These are phyloP conservation scores for Triplophysa bombifrons DNA, from an alignment of 2,797 vertebrate species.

Conservation along the genomic window DNA sequence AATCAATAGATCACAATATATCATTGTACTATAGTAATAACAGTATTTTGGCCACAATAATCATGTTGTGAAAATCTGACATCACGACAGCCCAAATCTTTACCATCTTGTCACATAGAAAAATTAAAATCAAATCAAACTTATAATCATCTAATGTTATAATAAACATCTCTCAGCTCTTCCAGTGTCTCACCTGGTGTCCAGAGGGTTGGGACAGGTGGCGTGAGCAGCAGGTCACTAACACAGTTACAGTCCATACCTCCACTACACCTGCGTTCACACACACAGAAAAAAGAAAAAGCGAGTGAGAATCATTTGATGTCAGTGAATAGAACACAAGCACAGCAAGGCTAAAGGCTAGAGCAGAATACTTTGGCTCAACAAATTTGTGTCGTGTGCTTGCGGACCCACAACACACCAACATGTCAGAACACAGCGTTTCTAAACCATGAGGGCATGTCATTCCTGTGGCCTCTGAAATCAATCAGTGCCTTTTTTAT, in stretches of 20 bases:
- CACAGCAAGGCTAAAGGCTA: constrained; percentile 21
- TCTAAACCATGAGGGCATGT: constrained; percentile 32
- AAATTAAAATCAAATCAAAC: no score
- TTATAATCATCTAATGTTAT: no score
- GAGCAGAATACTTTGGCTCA: constrained; percentile 29
- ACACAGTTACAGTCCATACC: constrained; percentile 95
- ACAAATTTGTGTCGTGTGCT: constrained; percentile 33
- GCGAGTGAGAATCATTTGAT: background rate
- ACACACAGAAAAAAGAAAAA: constrained; percentile 27
- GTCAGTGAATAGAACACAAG: constrained; percentile 1
- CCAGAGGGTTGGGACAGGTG: constrained; percentile 91
- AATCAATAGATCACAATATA: no score
- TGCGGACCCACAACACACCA: background rate
- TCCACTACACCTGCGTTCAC: constrained; percentile 72
- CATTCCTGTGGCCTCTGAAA: constrained; percentile 38
- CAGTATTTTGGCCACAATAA: no score
- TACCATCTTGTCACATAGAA: no score
- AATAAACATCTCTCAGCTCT: background rate
- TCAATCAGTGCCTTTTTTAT: constrained; percentile 35
- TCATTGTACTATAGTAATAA: no score
- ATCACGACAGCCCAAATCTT: no score
- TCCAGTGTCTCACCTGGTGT: constrained; percentile 82
- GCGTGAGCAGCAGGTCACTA: constrained; percentile 88
- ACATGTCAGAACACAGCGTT: constrained; percentile 5
- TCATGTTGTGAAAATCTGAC: no score